phyloP scores from a whole-genome alignment of 92 coral and sea anemone genomes.

The Muricea muricata region DNA sequence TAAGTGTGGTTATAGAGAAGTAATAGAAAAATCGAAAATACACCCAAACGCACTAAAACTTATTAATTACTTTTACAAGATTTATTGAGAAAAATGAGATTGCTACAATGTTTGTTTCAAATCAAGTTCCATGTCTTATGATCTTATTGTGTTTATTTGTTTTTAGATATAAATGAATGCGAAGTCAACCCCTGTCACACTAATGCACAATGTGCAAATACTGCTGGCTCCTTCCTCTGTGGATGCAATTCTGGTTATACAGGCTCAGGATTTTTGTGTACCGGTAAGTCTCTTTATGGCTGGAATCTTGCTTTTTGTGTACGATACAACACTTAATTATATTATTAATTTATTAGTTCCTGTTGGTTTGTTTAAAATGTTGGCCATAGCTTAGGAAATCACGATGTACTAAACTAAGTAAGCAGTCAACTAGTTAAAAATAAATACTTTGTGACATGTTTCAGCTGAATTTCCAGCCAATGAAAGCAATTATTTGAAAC shows the following conservation, averaged over 20 bases:
- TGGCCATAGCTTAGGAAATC: background rate
- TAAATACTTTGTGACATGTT: no score
- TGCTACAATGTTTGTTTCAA: no score
- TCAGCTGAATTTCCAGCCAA: no score
- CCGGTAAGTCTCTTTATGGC: constrained; percentile 16
- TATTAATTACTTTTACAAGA: no score
- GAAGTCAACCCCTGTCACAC: constrained; percentile 20
- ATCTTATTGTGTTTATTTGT: background rate
- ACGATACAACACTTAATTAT: background rate
- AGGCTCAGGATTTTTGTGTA: constrained; percentile 20
- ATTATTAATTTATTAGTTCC: background rate
- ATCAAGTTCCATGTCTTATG: background rate
- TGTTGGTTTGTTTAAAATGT: background rate
- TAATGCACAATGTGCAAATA: constrained; percentile 48
- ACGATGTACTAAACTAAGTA: no score
- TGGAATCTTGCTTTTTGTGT: no score
- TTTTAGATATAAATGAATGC: constrained; percentile 57
- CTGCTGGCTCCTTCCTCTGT: constrained; percentile 40
- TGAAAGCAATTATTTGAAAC: no score
- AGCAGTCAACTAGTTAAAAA: no score
- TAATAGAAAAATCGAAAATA: no score
- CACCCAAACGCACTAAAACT: no score
- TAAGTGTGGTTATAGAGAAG: no score
- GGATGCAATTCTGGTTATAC: constrained; percentile 33
- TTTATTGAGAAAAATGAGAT: no score